Conservation (phyloP, 2,888 invertebrate genomes). For the Norana najaformis region DNA sequence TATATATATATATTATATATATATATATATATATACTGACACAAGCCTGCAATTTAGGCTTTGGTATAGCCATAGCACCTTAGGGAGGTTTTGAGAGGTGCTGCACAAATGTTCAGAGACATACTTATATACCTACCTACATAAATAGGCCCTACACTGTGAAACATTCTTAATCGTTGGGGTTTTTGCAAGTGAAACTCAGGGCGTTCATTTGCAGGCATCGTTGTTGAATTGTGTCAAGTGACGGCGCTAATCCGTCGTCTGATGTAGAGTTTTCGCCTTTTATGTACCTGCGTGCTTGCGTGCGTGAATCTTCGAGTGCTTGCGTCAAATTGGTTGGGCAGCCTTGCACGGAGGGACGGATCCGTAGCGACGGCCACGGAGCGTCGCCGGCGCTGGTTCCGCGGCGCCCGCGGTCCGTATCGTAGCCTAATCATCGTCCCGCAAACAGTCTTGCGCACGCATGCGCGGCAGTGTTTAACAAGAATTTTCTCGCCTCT, state of each 20-base stretch:
- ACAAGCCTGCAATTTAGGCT: neutral
- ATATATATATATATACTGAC: neutral
- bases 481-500: constrained; percentile 13
- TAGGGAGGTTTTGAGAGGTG: neutral
- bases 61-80: neutral
- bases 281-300: neutral
- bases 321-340: neutral
- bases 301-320: neutral
- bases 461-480: neutral
- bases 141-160: neutral
- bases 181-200: neutral
- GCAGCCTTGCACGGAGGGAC: too few relatives aligned
- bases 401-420: too few relatives aligned
- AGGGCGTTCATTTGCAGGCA: neutral
- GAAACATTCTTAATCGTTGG: neutral
- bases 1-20: too few relatives aligned
- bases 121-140: neutral
- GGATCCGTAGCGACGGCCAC: too few relatives aligned
- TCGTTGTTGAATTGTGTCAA: neutral
- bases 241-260: too few relatives aligned
- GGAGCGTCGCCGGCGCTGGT: too few relatives aligned
- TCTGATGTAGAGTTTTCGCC: neutral
- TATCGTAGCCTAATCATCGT: neutral
- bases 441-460: neutral
- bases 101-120: neutral